These are phyloP conservation scores for Lophius piscatorius DNA, from an alignment of 2,113 vertebrate species.

Conservation along the genomic window DNA sequence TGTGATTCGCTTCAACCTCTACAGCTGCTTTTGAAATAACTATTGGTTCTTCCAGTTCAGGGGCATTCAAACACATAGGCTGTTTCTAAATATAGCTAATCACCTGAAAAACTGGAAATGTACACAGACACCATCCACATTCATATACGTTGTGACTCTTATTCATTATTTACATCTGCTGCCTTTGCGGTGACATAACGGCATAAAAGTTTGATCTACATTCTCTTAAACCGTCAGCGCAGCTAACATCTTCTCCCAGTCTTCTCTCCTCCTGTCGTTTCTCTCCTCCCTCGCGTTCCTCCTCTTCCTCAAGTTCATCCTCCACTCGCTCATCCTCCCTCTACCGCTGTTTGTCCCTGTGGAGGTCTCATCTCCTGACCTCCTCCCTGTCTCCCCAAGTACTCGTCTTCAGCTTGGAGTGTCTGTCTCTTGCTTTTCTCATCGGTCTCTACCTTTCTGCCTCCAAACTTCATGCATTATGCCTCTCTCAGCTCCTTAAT, in stretches of 20 bases:
- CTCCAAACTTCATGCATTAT: conserved; percentile 39
- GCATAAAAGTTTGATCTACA: conserved; percentile 76
- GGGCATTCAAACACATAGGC: conserved; percentile 27
- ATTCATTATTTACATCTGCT: conserved; percentile 69
- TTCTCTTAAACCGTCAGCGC: conserved; percentile 74
- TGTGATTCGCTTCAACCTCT: conserved; percentile 54
- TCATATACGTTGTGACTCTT: conserved; percentile 24
- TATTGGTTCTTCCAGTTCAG: conserved; percentile 51
- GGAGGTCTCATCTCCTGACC: conserved; percentile 35
- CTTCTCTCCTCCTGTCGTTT: conserved; percentile 18
- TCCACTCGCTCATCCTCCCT: not conserved
- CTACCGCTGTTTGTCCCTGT: conserved; percentile 20
- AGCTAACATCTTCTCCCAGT: conserved; percentile 60
- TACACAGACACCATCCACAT: conserved; percentile 36
- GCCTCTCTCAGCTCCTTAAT: conserved; percentile 49
- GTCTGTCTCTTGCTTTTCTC: not conserved
- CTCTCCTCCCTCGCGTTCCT: conserved; percentile 16
- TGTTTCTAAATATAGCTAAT: conserved; percentile 56
- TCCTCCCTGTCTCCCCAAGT: conserved; percentile 26
- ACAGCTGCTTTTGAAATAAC: conserved; percentile 54
- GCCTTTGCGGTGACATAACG: conserved; percentile 73
- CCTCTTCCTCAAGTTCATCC: conserved; percentile 1
- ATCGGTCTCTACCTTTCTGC: conserved; percentile 24
- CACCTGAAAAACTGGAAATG: conserved; percentile 53
- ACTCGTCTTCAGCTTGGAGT: conserved; percentile 2